Evolutionary conservation across 2,113 vertebrate species (phyloP).

Genomic region (Oreochromis spilurus): DNA sequence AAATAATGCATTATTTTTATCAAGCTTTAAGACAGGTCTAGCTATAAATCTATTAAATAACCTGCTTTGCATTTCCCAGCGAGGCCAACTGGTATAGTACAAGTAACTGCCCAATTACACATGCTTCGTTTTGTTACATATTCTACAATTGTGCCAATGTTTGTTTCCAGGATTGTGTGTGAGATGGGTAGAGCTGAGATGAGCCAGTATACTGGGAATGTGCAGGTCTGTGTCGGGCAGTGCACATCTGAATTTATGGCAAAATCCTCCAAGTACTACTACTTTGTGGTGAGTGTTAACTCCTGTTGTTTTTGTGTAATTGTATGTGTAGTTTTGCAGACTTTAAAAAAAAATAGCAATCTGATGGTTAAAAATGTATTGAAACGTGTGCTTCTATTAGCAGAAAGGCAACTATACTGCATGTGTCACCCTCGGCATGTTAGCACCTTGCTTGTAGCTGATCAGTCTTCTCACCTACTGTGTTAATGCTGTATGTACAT

Average conservation of each 20-base stretch:
- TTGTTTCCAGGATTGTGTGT: conserved; percentile 87
- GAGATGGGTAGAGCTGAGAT: conserved; percentile 95
- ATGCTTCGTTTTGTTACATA: background rate
- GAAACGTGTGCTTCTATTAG: background rate
- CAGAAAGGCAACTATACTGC: background rate
- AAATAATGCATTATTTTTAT: conserved; percentile 27
- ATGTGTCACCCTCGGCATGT: background rate
- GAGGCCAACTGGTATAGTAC: background rate
- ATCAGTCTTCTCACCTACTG: conserved; percentile 24
- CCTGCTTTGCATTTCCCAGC: background rate
- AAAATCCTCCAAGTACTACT: conserved; percentile 90
- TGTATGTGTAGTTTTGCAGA: background rate
- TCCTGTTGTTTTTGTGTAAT: background rate
- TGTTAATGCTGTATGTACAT: conserved; percentile 9
- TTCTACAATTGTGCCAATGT: background rate
- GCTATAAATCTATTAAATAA: background rate
- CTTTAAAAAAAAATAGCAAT: background rate
- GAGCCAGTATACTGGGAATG: conserved; percentile 88
- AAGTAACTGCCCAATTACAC: background rate
- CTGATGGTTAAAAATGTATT: background rate
- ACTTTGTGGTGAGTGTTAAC: conserved; percentile 89
- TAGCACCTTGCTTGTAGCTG: background rate
- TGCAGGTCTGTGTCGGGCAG: conserved; percentile 90
- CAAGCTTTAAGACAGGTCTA: background rate
- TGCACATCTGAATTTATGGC: conserved; percentile 91